Base-by-base conservation (phyloP, 2,113 vertebrate species). In the Anoplopoma fimbria region DNA sequence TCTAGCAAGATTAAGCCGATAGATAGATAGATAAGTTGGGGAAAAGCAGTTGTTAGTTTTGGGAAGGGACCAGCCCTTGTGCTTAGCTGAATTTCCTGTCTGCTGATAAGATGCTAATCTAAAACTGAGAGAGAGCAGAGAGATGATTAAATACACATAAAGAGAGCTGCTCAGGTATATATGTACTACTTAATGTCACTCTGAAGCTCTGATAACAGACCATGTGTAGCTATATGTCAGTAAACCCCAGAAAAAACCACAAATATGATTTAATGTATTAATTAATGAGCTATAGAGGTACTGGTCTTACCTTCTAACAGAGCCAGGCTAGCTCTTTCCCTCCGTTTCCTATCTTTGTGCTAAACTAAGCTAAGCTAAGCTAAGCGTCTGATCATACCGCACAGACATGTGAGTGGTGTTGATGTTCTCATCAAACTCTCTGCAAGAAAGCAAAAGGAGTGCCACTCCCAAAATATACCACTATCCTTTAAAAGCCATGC, bases 21-120 rank as follows among this genome's bases (percentile, higher is more conserved):
- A n/a, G 33, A 69, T 14, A n/a, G 33, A 69, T 14, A 51, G 49
- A 63, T 64, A 69, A 23, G 15, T 33, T 33, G 36, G 27, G 31
- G 74, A 62, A 64, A 78, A 61, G 29, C 34, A 74, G 75, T 47
- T 19, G 27, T 55, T 42, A 23, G 60, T 84, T 79, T 68, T 77
- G 27, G 33, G 14, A 83, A 5, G 27, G 62, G 6, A 57, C 31
- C 14, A 0, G 15, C 19, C 13, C 31, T 5, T 45, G 67, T 45
- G 34, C 40, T 51, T 42, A 14, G 51, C 58, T 65, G 23, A 55
- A 69, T 29, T 85, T 87, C 82, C 68, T 70, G 49, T 31, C 27
- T 45, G 36, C 21, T 45, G 21, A 71, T 62, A 49, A 69, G 9
- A 75, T 31, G 47, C 47, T 9, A 81, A 75, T 36, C 34, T 5